Percentiles rank a stretch among this genome's conserved stretches.
Conservation (phyloP, 1,140 invertebrate genomes). For the Penaeus chinensis region DNA sequence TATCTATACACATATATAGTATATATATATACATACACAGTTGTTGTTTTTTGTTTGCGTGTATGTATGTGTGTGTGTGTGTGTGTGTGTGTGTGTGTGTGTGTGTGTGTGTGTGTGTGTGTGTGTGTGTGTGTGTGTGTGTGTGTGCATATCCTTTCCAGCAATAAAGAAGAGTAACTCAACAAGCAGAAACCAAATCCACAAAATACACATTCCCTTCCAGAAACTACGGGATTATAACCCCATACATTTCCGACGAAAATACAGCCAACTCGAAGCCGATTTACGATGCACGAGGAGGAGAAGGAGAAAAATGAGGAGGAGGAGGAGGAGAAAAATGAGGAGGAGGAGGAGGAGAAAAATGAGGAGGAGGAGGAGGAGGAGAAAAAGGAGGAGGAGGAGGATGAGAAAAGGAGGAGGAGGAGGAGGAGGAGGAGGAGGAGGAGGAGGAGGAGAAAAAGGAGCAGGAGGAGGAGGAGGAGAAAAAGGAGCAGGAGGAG, state of each 20-base stretch:
- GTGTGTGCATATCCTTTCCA: too few relatives aligned
- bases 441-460: background rate
- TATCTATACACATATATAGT: too few relatives aligned
- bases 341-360: background rate
- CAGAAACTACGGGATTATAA: too few relatives aligned
- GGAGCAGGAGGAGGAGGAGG: background rate
- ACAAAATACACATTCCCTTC: too few relatives aligned
- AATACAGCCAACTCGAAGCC: too few relatives aligned
- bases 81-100: background rate
- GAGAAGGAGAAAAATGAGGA: background rate
- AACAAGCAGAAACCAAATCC: background rate
- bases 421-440: background rate
- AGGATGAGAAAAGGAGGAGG: background rate
- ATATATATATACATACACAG: too few relatives aligned
- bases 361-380: background rate
- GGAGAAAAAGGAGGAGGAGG: background rate
- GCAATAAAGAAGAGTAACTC: constrained; percentile 9
- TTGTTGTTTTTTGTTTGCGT: too few relatives aligned
- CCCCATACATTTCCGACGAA: too few relatives aligned
- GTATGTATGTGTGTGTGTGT: too few relatives aligned
- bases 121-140: too few relatives aligned
- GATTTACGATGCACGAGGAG: too few relatives aligned
- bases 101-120: background rate
- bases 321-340: background rate
- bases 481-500: background rate